Percentiles rank a stretch among this genome's conserved stretches.
phyloP scores from a whole-genome alignment of 2,888 invertebrate genomes.

The Dioctria linearis region DNA sequence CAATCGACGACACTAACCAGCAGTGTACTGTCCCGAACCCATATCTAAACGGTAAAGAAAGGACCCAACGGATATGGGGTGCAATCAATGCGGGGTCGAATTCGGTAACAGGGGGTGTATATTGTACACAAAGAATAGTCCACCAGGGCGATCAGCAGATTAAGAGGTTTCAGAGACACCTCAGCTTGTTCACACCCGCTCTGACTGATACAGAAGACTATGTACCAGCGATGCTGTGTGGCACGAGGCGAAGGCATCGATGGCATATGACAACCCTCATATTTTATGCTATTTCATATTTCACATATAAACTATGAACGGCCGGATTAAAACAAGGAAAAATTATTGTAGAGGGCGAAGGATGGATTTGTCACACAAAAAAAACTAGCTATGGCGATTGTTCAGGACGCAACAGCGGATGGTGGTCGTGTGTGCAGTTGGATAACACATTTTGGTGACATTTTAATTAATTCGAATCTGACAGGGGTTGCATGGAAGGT shows the following conservation, averaged over 20 bases:
- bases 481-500: slow-evolving; percentile 3
- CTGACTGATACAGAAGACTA: no score
- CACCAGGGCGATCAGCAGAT: slow-evolving; percentile 16
- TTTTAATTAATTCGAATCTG: slow-evolving; percentile 57
- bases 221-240: slow-evolving; percentile 24
- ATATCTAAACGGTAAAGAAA: neutral
- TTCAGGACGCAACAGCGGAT: slow-evolving; percentile 22
- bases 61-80: slow-evolving; percentile 12
- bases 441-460: slow-evolving; percentile 55
- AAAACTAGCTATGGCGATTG: slow-evolving; percentile 5
- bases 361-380: neutral
- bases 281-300: slow-evolving; percentile 57
- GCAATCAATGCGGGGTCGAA: slow-evolving; percentile 33
- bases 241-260: slow-evolving; percentile 54
- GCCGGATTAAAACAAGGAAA: slow-evolving; percentile 48
- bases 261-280: slow-evolving; percentile 59
- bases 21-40: neutral
- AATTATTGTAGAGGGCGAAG: neutral
- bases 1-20: slow-evolving; percentile 13
- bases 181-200: slow-evolving; percentile 46
- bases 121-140: neutral
- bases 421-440: slow-evolving; percentile 23
- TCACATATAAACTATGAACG: slow-evolving; percentile 53
- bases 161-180: slow-evolving; percentile 40
- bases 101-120: slow-evolving; percentile 4